Evolutionary conservation across 2,797 vertebrate species (phyloP).

Genomic region (Schizopygopsis pylzovi): DNA sequence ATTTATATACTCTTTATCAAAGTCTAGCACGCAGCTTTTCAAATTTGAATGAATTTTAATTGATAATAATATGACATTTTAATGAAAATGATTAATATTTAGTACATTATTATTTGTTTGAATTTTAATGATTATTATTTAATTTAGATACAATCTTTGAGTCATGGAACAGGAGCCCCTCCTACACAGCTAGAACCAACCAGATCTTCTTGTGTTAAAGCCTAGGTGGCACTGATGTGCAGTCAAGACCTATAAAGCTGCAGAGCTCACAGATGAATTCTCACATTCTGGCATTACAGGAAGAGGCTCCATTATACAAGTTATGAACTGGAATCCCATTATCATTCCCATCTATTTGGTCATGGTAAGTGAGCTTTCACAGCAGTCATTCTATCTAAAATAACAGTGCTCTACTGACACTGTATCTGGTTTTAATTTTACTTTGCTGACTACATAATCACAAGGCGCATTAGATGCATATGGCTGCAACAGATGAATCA

Average conservation of each 20-base stretch:
- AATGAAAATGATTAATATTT: not conserved
- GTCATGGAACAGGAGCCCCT: conserved; percentile 25
- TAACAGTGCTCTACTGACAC: not conserved
- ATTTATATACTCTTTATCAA: not conserved
- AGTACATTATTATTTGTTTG: not conserved
- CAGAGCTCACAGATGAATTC: conserved; percentile 49
- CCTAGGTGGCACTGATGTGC: conserved; percentile 66
- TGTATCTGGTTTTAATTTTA: not conserved
- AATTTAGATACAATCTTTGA: not conserved
- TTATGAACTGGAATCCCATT: conserved; percentile 35
- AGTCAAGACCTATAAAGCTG: conserved; percentile 55
- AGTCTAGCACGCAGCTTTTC: not conserved
- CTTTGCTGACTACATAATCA: not conserved
- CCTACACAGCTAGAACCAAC: conserved; percentile 50
- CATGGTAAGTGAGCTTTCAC: conserved; percentile 52
- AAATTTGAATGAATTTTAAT: not conserved
- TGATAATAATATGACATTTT: not conserved
- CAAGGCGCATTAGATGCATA: not conserved
- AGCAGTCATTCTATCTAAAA: not conserved
- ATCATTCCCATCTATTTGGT: conserved; percentile 11
- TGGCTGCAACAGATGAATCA: not conserved
- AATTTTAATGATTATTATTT: not conserved
- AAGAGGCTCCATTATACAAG: conserved; percentile 49
- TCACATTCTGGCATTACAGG: conserved; percentile 58
- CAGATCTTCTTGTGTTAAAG: conserved; percentile 51